A percentile compares a stretch with the other conserved stretches of the same genome.
Conservation (phyloP, 2,797 vertebrate genomes). For the Alca torda region DNA sequence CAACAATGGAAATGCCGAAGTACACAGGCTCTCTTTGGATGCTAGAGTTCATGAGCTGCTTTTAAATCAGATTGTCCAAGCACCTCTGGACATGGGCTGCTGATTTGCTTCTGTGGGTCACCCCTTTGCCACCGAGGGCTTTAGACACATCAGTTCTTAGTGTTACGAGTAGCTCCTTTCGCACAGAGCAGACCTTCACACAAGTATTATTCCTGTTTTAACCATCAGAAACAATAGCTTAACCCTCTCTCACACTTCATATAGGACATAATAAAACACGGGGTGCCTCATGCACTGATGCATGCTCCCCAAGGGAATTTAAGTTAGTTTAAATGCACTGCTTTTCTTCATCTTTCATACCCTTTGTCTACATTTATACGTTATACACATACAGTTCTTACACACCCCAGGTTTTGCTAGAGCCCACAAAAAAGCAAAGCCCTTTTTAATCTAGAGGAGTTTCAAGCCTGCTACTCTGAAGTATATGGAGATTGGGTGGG, state of each 20-base stretch:
- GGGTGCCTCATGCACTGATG: neutral
- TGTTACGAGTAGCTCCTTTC: neutral
- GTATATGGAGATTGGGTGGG: neutral
- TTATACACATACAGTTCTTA: neutral
- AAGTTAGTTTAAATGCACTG: neutral
- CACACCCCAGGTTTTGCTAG: neutral
- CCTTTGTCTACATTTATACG: neutral
- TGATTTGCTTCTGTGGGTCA: neutral
- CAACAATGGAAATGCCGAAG: neutral
- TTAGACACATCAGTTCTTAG: neutral
- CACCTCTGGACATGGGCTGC: rapidly evolving
- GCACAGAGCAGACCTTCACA: neutral
- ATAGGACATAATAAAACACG: neutral
- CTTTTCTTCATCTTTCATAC: neutral
- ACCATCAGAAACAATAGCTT: neutral
- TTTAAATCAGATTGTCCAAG: neutral
- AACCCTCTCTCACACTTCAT: neutral
- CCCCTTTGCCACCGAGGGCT: neutral
- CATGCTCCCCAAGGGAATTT: neutral
- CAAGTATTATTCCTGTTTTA: neutral
- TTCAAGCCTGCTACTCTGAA: neutral
- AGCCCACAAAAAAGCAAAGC: neutral
- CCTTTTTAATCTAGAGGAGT: neutral
- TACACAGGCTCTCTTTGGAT: neutral
- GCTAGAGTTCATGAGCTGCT: rapidly evolving